Base-by-base conservation (phyloP, 1,140 invertebrate genomes). In the Magallana ariakensis region DNA sequence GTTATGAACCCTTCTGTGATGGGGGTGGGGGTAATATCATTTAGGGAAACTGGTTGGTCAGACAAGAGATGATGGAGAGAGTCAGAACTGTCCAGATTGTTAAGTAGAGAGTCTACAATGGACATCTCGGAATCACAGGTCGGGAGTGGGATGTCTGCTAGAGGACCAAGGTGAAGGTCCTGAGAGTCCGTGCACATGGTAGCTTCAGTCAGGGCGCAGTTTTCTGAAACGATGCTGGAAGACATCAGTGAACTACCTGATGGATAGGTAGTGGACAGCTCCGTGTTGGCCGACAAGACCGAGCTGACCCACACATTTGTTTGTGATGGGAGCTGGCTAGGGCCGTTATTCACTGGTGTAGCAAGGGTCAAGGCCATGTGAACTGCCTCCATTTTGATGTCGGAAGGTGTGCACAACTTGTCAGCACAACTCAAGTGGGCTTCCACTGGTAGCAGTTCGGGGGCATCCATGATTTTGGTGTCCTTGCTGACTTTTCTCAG, bases 401-500 rank as follows among this genome's bases (percentile, higher is more conserved):
- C n/a, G 0, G 26, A 15, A 15, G 33, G n/a, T 54, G 58, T 19
- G 4, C 33, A 26, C 26, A 60, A 54, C n/a, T 66, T 58, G 13
- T 33, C 83, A 33, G 60, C 33, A 33, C 6, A 62, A 26, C 26
- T 84, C 16, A 33, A 84, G 2, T 66, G 66, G 22, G 83, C 83
- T 53, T 84, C 83, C 83, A 54, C 11, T 54, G 33, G 16, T 15
- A 84, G 56, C 2, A 46, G 53, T 22, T 84, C 83, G 1, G 83
- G 83, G 46, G 33, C 66, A 66, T 60, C 66, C 83, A 84, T 84
- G 15, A 84, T 84, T n/a, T 54, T 84, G 3, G 83, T 84, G 53
- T 84, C 22, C 26, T 84, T 84, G 66, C 83, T 66, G 33, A 84
- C 66, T 10, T 80, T 57, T 84, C 66, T 82, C 82, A 89, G 55